Conservation (phyloP, 1,140 invertebrate species). For the Heliconius eleuchia region DNA sequence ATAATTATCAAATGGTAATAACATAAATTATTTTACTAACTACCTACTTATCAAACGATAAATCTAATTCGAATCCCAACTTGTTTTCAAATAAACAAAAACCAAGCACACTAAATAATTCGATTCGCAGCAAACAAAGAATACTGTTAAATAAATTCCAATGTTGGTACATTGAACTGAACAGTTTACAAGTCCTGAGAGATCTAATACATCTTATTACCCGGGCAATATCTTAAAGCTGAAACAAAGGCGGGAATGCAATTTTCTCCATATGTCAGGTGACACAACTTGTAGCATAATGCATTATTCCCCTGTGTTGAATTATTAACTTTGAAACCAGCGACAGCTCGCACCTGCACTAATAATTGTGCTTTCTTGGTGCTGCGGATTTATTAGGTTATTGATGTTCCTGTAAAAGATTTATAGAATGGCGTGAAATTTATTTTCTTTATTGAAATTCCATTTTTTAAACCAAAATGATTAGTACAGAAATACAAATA, state of each 20-base stretch:
- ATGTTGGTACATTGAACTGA: conserved; percentile 15
- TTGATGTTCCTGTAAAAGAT: not conserved
- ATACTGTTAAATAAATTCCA: conserved; percentile 4
- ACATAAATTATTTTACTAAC: not conserved
- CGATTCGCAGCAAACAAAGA: not conserved
- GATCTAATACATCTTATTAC: conserved; percentile 34
- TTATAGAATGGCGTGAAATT: not conserved
- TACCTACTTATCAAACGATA: too few species aligned
- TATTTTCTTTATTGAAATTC: too few species aligned
- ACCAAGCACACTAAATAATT: not conserved
- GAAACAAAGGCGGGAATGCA: conserved; percentile 42
- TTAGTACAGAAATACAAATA: not conserved
- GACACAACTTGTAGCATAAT: conserved; percentile 39
- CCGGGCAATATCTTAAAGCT: conserved; percentile 33
- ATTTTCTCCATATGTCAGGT: conserved; percentile 42
- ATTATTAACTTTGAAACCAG: conserved; percentile 29
- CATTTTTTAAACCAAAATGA: too few species aligned
- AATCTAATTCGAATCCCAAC: not conserved
- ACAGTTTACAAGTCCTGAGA: conserved; percentile 16
- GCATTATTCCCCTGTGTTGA: conserved; percentile 40
- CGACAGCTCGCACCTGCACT: not conserved
- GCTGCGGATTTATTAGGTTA: not conserved
- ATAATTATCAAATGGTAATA: too few species aligned
- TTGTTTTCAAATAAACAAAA: not conserved
- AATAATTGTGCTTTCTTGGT: not conserved